Conservation (phyloP, 2,888 invertebrate genomes). For the Parapristionchus giblindavisi region DNA sequence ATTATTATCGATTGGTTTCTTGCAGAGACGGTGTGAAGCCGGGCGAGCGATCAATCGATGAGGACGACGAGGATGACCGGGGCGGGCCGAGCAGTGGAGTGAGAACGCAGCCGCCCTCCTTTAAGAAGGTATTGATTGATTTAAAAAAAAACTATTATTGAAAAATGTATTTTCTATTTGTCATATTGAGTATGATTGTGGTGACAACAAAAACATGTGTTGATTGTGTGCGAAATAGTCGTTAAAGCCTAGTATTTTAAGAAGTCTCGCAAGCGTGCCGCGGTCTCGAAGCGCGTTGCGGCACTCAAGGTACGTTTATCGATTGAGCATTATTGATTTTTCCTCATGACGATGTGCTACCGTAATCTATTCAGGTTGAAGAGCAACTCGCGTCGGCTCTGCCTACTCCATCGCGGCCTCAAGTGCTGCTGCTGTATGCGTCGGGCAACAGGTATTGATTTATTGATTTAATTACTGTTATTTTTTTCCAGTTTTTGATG, state of each 20-base stretch:
- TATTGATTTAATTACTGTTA: background rate
- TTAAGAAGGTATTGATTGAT: slow-evolving; percentile 1
- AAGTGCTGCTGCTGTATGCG: background rate
- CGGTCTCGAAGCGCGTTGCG: slow-evolving; percentile 50
- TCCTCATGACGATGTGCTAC: background rate
- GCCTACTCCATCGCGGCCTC: slow-evolving; percentile 36
- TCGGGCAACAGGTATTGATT: background rate
- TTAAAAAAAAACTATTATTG: background rate
- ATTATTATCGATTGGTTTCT: too few species aligned
- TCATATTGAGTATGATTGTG: background rate
- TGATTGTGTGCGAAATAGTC: background rate
- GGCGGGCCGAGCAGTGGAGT: background rate
- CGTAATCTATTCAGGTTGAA: slow-evolving; percentile 41
- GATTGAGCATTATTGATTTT: background rate
- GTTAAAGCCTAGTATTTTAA: slow-evolving; percentile 30
- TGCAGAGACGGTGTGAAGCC: slow-evolving; percentile 62
- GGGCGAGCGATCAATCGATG: slow-evolving; percentile 46
- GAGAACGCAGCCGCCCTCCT: background rate
- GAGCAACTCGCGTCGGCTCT: slow-evolving; percentile 48
- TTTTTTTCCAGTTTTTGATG: background rate
- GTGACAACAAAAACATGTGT: background rate
- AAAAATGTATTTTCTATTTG: background rate
- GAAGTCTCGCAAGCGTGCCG: slow-evolving; percentile 52
- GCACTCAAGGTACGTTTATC: slow-evolving; percentile 41
- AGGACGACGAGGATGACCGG: background rate